Evolutionary conservation across 2,113 vertebrate species (phyloP), one percentile per base, ranked within the genome.

Genomic region (Ibidorhyncha struthersii): DNA sequence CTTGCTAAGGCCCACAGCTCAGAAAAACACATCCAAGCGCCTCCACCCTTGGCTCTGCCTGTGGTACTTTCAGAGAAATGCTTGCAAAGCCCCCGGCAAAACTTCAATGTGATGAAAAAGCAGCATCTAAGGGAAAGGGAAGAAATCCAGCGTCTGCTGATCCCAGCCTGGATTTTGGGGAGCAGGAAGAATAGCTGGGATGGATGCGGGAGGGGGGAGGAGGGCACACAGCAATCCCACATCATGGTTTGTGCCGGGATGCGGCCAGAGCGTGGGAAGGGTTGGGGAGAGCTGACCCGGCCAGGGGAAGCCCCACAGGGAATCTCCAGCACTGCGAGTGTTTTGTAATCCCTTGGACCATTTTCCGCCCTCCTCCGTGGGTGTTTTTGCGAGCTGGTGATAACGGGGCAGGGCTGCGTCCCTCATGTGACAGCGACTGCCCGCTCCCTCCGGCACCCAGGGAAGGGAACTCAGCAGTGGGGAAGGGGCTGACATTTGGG

Each of bases 301-400:
- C 8, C 6, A 0, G 45, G 65, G 90, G 63, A 87, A 88, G 78
- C 88, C 93, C 92, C 2, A 0, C 30, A 86, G 94, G 97, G 88
- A 80, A 96, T 94, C 92, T 96, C 96, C 90, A 45, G 63, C 38
- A 5, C 47, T 2, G 2, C 0, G 61, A 8, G 23, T 38, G 80
- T 91, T 97, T 91, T 89, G 95, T 91, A 96, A 97, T 30, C 65
- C 23, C 34, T 12, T 8, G 81, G 86, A 38, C 32, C 92, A 14
- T 49, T 72, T 71, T 62, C 76, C 19, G 4, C 9, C 40, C 36
- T 56, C 67, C 34, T 61, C 41, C 6, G 1, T 0, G 8, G 52
- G 61, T 14, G 8, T 59, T 91, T 73, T 38, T 83, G 79, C 72
- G 9, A 34, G 41, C 29, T 2, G 27, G 49, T 40, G 90, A 41